phyloP scores from a whole-genome alignment of 1,140 invertebrate genomes.

The Mizuhopecten yessoensis region DNA sequence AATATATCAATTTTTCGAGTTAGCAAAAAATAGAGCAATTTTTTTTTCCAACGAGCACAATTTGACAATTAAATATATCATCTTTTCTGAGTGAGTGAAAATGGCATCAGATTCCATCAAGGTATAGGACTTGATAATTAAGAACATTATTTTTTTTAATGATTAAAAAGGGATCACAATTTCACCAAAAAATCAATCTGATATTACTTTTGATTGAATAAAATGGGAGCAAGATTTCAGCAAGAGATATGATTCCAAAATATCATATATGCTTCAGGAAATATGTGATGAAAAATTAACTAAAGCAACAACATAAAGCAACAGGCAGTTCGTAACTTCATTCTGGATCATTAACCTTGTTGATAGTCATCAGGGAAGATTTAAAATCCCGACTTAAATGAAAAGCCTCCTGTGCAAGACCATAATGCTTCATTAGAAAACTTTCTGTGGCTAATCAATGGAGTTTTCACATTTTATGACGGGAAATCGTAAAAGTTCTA shows the following conservation, averaged over 20 bases:
- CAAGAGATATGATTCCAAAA: neutral
- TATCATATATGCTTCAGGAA: neutral
- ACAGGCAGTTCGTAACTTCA: neutral
- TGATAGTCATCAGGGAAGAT: neutral
- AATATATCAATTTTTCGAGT: neutral
- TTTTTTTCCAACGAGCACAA: neutral
- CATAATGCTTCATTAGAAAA: neutral
- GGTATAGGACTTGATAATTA: no score
- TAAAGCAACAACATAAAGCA: neutral
- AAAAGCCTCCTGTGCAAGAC: neutral
- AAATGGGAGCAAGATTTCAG: neutral
- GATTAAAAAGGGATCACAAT: no score
- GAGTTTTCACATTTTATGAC: constrained; percentile 29
- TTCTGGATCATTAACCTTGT: neutral
- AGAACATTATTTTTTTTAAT: no score
- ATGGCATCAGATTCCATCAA: no score
- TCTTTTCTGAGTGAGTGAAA: no score
- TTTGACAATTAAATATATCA: neutral
- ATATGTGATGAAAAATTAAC: constrained; percentile 24
- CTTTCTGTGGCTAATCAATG: neutral
- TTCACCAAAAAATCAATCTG: no score
- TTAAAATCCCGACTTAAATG: neutral
- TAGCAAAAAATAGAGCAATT: neutral
- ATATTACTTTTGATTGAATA: no score
- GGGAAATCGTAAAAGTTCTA: constrained; percentile 24